A percentile compares a stretch with the other conserved stretches of the same genome.
Evolutionary conservation across 2,113 vertebrate species (phyloP).

Genomic region (Nothocercus julius): DNA sequence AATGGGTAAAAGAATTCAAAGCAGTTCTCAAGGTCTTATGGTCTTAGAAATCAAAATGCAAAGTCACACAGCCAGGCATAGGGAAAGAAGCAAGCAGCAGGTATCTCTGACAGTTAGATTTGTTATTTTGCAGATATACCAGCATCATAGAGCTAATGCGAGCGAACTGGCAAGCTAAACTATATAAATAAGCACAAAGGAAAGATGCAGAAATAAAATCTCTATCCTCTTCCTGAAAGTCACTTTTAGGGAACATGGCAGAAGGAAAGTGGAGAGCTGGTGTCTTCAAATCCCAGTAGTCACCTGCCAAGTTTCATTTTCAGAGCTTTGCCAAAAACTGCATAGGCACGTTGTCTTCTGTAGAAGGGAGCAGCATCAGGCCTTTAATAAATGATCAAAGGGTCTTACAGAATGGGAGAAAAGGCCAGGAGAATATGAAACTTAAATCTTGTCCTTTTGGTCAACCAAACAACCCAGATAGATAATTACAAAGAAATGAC

Average conservation of each 20-base stretch:
- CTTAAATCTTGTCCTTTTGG: not conserved
- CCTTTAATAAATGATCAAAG: conserved; percentile 2
- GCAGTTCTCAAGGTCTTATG: not conserved
- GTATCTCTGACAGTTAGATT: not conserved
- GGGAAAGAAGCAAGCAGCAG: not conserved
- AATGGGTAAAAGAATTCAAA: not conserved
- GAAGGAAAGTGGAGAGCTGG: not conserved
- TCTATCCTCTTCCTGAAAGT: not conserved
- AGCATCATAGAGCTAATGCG: not conserved
- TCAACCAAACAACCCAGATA: not conserved
- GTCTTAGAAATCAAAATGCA: not conserved
- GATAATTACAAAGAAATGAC: conserved; percentile 9
- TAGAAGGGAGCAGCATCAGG: not conserved
- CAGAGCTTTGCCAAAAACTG: not conserved
- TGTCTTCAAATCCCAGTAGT: not conserved
- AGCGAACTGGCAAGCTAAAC: not conserved
- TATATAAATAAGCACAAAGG: not conserved
- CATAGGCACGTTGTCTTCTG: not conserved
- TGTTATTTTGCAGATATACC: not conserved
- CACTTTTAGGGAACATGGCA: not conserved
- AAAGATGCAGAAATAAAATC: not conserved
- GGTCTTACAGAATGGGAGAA: not conserved
- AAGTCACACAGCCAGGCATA: not conserved
- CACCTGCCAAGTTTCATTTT: not conserved
- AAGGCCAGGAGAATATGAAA: not conserved